Evolutionary conservation across 1,140 invertebrate species (phyloP), one percentile per base, ranked within the genome.

Genomic region (Penaeus chinensis): DNA sequence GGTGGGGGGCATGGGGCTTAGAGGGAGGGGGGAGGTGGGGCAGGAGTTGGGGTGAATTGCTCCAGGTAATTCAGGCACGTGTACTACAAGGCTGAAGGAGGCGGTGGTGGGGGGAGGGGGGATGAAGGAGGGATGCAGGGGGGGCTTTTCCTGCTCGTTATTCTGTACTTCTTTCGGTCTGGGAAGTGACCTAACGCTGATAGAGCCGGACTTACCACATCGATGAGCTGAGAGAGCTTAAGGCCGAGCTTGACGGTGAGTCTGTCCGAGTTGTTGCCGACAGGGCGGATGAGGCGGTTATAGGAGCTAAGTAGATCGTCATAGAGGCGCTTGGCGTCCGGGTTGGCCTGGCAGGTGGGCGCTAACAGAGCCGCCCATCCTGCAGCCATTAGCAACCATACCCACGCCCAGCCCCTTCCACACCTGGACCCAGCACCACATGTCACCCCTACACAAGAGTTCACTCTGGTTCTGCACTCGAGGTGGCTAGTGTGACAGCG

Each of bases 181-280:
- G 10, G 16, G 54, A 16, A 54, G 54, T 11, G 54, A 16, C 2
- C 54, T 54, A 54, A 54, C 10, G 16, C 54, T 5, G 54, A 11
- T 13, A 54, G 54, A 54, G 54, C 54, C 10, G 54, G 54, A 82
- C 85, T 87, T 62, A 87, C 85, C 85, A 87, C 85, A 82, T 87
- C 85, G 81, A 87, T 87, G 81, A 87, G 85, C 24, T 87, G 85
- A 10, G 85, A 87, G 61, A 87, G 85, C 71, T 87, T 87, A 81
- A 87, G 85, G 19, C 85, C 85, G 37, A 87, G 61, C 85, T 87
- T 87, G 71, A 87, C 85, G 71, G 85, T 87, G 81, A 87, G 85
- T 83, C 85, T 82, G 85, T 87, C 85, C 27, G 85, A 87, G 85
- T 87, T 87, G 71, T 87, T 87, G 8, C 85, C 85, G 80, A 87